Percentiles rank a stretch among this genome's conserved stretches.
These are phyloP conservation scores for Drosophila bifasciata DNA, from an alignment of 1,140 invertebrate species.

Conservation along the genomic window DNA sequence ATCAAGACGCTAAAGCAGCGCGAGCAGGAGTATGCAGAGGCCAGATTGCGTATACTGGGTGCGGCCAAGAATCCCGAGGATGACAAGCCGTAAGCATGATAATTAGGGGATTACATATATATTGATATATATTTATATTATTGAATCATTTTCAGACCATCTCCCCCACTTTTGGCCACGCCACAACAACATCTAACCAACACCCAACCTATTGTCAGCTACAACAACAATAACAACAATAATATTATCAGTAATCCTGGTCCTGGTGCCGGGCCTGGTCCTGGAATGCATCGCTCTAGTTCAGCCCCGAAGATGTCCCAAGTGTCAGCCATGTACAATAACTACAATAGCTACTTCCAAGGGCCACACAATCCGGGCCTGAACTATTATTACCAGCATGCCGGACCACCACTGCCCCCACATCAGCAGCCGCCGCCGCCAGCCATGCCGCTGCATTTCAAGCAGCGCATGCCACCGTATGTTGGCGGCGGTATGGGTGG, in stretches of 20 bases:
- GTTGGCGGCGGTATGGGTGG: constrained; percentile 26
- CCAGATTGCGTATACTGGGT: constrained; percentile 92
- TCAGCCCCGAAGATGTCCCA: constrained; percentile 74
- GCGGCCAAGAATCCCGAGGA: constrained; percentile 91
- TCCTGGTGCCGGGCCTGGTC: constrained; percentile 30
- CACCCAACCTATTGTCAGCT: constrained; percentile 41
- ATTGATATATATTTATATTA: no score
- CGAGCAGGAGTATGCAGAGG: constrained; percentile 94
- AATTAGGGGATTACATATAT: no score
- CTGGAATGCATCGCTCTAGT: constrained; percentile 63
- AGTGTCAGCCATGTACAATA: constrained; percentile 57
- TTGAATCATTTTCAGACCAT: constrained; percentile 25
- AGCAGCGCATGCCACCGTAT: constrained; percentile 62
- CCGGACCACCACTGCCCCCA: constrained; percentile 22
- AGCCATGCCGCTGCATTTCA: constrained; percentile 45
- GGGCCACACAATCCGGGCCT: constrained; percentile 20
- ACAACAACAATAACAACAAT: constrained; percentile 57
- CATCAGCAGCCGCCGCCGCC: constrained; percentile 34
- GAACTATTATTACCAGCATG: constrained; percentile 17
- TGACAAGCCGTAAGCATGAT: constrained; percentile 86
- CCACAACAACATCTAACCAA: constrained; percentile 18
- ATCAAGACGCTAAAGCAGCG: constrained; percentile 94
- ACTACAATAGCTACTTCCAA: constrained; percentile 68
- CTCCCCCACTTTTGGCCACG: constrained; percentile 11
- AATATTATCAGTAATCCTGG: constrained; percentile 42